Base-by-base conservation (phyloP, 64 coral and sea anemone genomes). In the Exaiptasia diaphana region DNA sequence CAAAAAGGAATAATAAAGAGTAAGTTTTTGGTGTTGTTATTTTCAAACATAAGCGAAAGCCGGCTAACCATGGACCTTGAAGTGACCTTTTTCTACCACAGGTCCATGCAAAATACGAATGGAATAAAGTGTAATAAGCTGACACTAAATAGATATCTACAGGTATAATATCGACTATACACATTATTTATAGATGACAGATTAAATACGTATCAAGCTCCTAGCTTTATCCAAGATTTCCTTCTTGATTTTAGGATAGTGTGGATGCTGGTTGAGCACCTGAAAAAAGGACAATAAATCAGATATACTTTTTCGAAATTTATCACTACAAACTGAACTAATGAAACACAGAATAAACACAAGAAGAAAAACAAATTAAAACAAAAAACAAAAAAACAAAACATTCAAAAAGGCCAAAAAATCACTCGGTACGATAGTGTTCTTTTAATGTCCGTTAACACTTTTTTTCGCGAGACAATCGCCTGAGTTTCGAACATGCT, bases 211-310 rank as follows among this genome's bases (percentile, higher is more conserved):
- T 5, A 88, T 61, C 40, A 72, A 64, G 59, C 76, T 88, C 59
- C 85, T 52, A 13, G 91, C 91, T 41, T 94, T 94, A 61, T 94
- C 91, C 11, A 94, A 59, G 31, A 94, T 89, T 38, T 94, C 91
- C 50, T 94, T 94, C 43, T 82, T 94, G 56, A 94, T 94, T 40
- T 94, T 90, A 3, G 91, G 91, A 36, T 94, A 94, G 74, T 94
- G 89, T 9, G 91, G 91, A 52, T 94, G 91, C 27, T 88, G 86
- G 6, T 68, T 68, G 39, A 94, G 67, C 5, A 94, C 91, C 91
- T 94, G 35, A 5, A 81, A 42, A n/a, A n/a, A n/a, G n/a, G n/a
- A n/a, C n/a, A n/a, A n/a, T n/a, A n/a, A n/a, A n/a, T n/a, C n/a
- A n/a, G n/a, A n/a, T n/a, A n/a, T n/a, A n/a, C n/a, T n/a, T n/a